A percentile compares a stretch with the other conserved stretches of the same genome.
Evolutionary conservation across 1,140 invertebrate genomes (phyloP).

Genomic region (Drosophila setifemur): DNA sequence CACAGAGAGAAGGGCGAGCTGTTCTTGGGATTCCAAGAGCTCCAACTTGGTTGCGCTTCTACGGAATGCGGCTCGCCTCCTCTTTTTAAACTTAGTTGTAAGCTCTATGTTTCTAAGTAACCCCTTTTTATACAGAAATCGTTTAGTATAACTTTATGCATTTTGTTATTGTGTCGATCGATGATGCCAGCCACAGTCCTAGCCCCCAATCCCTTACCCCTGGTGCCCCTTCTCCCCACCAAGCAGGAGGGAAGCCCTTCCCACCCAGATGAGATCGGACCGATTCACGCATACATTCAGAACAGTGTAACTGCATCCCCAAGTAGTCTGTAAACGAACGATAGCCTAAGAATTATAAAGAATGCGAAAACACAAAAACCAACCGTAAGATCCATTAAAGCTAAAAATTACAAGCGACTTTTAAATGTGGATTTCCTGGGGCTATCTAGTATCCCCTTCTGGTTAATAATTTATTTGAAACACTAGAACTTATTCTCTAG

Average conservation of each 20-base stretch:
- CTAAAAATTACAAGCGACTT: constrained; percentile 14
- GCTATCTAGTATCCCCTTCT: no score
- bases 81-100: constrained; percentile 45
- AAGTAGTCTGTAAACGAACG: constrained; percentile 50
- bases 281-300: constrained; percentile 64
- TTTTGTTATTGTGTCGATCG: constrained; percentile 54
- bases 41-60: constrained; percentile 22
- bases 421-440: no score
- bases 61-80: constrained; percentile 6
- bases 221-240: not conserved
- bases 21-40: not conserved
- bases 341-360: constrained; percentile 47
- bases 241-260: constrained; percentile 2
- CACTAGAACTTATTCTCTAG: not conserved
- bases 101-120: constrained; percentile 51
- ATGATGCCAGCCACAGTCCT: constrained; percentile 14
- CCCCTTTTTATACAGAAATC: constrained; percentile 55
- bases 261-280: constrained; percentile 15
- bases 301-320: constrained; percentile 67
- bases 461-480: not conserved
- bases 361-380: constrained; percentile 30
- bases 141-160: constrained; percentile 61
- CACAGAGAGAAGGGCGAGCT: constrained; percentile 4
- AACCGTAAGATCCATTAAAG: constrained; percentile 57
- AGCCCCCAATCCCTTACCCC: not conserved